Percentiles rank a stretch among this genome's conserved stretches.
phyloP scores from a whole-genome alignment of 2,113 vertebrate genomes.

The Ictalurus punctatus region DNA sequence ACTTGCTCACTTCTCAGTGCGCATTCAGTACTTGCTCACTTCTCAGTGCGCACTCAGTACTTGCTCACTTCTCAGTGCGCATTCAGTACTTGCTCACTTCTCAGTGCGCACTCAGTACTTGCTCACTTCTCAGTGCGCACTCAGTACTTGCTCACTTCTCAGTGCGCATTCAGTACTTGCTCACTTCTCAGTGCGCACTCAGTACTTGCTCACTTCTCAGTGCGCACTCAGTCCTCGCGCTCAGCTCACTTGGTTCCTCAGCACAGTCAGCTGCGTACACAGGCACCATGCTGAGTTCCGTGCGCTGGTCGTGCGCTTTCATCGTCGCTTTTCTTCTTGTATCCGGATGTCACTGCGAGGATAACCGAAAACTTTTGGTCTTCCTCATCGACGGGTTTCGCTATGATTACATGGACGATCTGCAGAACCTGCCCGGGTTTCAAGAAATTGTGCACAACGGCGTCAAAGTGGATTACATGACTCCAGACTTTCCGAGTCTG shows the following conservation, averaged over 20 bases:
- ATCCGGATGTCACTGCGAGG: slow-evolving; percentile 39
- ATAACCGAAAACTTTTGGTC: slow-evolving; percentile 76
- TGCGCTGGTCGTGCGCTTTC: slow-evolving; percentile 46
- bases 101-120: too few species aligned
- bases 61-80: too few species aligned
- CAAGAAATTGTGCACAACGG: slow-evolving; percentile 79
- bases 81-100: too few species aligned
- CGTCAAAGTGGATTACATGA: slow-evolving; percentile 91
- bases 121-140: too few species aligned
- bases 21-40: too few species aligned
- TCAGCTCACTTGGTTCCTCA: neutral
- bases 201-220: neutral
- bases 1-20: too few species aligned
- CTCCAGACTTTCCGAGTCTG: slow-evolving; percentile 90
- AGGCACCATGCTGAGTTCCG: slow-evolving; percentile 59
- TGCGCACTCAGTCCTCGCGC: neutral
- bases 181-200: too few species aligned
- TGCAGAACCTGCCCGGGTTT: slow-evolving; percentile 80
- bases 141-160: too few species aligned
- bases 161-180: too few species aligned
- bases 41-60: too few species aligned
- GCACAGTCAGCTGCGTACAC: too few species aligned
- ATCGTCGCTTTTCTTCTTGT: slow-evolving; percentile 56
- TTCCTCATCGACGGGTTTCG: slow-evolving; percentile 92
- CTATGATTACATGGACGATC: slow-evolving; percentile 85